These are phyloP conservation scores for Euphonia xanthogaster DNA, from an alignment of 2,797 vertebrate genomes.

Conservation along the genomic window DNA sequence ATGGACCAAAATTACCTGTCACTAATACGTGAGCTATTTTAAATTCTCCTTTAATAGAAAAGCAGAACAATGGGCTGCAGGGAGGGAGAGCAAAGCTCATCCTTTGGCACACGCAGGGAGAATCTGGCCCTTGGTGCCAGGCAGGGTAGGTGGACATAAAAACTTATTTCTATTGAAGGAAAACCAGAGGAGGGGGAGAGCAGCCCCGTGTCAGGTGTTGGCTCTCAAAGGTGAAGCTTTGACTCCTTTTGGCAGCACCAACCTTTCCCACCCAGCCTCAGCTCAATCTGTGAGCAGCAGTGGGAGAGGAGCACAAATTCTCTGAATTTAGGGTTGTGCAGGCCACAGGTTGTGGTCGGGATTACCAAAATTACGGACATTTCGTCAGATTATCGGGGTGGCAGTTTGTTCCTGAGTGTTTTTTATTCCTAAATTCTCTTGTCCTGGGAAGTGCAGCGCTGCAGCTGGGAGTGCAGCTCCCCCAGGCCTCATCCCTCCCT, in stretches of 20 bases:
- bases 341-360: background rate
- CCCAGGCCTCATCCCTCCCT: background rate
- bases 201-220: background rate
- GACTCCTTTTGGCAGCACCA: background rate
- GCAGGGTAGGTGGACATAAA: background rate
- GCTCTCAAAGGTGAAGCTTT: rapidly evolving
- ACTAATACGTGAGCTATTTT: background rate
- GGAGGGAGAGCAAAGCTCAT: background rate
- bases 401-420: background rate
- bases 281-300: rapidly evolving
- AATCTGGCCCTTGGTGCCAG: background rate
- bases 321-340: background rate
- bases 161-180: background rate
- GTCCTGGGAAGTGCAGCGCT: background rate
- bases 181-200: background rate
- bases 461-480: background rate
- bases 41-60: background rate
- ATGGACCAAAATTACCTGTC: background rate
- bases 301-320: background rate
- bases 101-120: background rate
- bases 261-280: background rate
- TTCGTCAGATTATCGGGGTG: background rate
- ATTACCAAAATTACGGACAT: background rate
- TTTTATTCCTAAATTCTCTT: background rate
- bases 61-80: background rate